Evolutionary conservation across 2,888 invertebrate genomes (phyloP).

Genomic region (Volucella bombylans): DNA sequence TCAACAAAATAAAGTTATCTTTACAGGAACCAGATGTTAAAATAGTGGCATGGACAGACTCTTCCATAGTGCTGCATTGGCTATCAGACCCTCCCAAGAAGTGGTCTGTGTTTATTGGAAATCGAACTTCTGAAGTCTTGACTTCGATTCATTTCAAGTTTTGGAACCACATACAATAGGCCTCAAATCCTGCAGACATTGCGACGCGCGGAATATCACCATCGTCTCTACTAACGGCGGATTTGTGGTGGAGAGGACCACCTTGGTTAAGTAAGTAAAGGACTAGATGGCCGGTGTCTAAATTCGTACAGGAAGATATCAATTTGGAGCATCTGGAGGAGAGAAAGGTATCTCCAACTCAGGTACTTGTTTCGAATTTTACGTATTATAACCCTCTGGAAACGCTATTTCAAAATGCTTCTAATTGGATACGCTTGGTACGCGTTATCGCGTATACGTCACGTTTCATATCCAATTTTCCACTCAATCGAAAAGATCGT

Average conservation of each 20-base stretch:
- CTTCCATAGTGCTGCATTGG: background rate
- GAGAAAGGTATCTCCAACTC: constrained; percentile 13
- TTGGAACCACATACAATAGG: too few relatives aligned
- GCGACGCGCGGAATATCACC: too few relatives aligned
- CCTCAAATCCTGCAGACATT: too few relatives aligned
- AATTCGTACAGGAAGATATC: background rate
- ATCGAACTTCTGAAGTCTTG: constrained; percentile 6
- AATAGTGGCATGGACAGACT: constrained; percentile 12
- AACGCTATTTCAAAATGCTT: background rate
- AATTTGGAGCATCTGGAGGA: constrained; percentile 1
- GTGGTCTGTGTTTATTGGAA: constrained; percentile 11
- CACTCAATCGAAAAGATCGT: background rate
- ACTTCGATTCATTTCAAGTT: background rate
- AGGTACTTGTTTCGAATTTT: constrained; percentile 15
- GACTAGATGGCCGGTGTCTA: too few relatives aligned
- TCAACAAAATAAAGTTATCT: background rate
- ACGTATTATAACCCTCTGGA: background rate
- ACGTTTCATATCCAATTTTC: background rate
- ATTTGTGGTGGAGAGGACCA: too few relatives aligned
- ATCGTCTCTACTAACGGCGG: too few relatives aligned
- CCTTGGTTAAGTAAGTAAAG: too few relatives aligned
- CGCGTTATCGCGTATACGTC: background rate
- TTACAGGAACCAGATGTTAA: constrained; percentile 14
- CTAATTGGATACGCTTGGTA: constrained; percentile 1
- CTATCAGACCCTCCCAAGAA: constrained; percentile 12